Evolutionary conservation across 2,888 invertebrate genomes (phyloP).

Genomic region (Torymus aiolomorphi): DNA sequence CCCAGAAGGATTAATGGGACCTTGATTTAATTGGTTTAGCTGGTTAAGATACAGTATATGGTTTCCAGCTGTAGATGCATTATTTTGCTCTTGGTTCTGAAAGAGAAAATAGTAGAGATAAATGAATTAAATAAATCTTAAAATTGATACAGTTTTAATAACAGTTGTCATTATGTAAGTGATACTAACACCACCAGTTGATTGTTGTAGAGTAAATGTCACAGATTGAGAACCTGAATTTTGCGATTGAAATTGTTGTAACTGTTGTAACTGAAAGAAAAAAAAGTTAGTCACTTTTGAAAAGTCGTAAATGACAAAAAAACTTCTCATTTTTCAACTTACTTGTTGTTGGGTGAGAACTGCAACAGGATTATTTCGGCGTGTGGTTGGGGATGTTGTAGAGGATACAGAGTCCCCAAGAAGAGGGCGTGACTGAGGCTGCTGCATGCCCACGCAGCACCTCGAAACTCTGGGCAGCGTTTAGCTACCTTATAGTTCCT

Average conservation of each 20-base stretch:
- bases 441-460: constrained; percentile 76
- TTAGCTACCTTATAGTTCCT: constrained; percentile 72
- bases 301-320: background rate
- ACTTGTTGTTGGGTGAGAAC: constrained; percentile 75
- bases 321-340: constrained; percentile 38
- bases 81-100: constrained; percentile 72
- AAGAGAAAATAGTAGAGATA: constrained; percentile 45
- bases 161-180: background rate
- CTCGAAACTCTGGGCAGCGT: constrained; percentile 75
- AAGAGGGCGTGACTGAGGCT: constrained; percentile 76
- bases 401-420: constrained; percentile 76
- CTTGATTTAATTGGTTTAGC: constrained; percentile 74
- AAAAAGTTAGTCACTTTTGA: constrained; percentile 28
- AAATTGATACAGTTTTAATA: no score
- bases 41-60: constrained; percentile 75
- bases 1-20: constrained; percentile 74
- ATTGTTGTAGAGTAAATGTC: constrained; percentile 74
- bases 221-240: constrained; percentile 72
- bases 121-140: no score
- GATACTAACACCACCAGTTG: constrained; percentile 70
- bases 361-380: constrained; percentile 74
- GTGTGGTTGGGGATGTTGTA: constrained; percentile 75
- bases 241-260: constrained; percentile 73
- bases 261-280: constrained; percentile 70
- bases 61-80: constrained; percentile 73